Conservation (phyloP, 1,140 invertebrate species). For the Trichoplusia ni region DNA sequence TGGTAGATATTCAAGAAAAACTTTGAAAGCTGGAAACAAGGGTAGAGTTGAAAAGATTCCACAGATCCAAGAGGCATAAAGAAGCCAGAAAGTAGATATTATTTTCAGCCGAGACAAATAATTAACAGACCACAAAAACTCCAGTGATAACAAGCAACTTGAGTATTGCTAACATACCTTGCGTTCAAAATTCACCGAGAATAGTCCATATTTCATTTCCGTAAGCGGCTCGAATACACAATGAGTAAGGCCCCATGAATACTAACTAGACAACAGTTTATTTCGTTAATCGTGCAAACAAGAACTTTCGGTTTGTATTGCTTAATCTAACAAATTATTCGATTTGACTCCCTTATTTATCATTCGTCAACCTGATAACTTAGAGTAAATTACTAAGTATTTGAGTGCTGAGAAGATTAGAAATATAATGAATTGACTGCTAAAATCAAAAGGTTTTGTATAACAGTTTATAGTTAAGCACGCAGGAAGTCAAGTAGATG, state of each 20-base stretch:
- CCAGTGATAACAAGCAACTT: conserved; percentile 35
- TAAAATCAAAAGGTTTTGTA: no score
- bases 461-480: no score
- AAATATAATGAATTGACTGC: no score
- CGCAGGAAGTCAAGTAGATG: no score
- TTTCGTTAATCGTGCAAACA: conserved; percentile 78
- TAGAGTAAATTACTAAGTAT: not conserved
- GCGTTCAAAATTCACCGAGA: conserved; percentile 70
- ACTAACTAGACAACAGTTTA: conserved; percentile 76
- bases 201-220: conserved; percentile 79
- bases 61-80: not conserved
- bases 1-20: no score
- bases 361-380: conserved; percentile 7
- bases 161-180: conserved; percentile 63
- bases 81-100: not conserved
- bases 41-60: no score
- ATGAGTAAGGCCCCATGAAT: conserved; percentile 74
- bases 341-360: conserved; percentile 21
- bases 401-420: no score
- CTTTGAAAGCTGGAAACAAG: no score
- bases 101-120: not conserved
- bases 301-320: conserved; percentile 66
- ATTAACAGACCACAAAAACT: conserved; percentile 8
- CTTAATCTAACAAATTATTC: conserved; percentile 47
- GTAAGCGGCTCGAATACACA: conserved; percentile 69